Conservation (phyloP, 2,888 invertebrate genomes). For the Cyclophora punctaria region DNA sequence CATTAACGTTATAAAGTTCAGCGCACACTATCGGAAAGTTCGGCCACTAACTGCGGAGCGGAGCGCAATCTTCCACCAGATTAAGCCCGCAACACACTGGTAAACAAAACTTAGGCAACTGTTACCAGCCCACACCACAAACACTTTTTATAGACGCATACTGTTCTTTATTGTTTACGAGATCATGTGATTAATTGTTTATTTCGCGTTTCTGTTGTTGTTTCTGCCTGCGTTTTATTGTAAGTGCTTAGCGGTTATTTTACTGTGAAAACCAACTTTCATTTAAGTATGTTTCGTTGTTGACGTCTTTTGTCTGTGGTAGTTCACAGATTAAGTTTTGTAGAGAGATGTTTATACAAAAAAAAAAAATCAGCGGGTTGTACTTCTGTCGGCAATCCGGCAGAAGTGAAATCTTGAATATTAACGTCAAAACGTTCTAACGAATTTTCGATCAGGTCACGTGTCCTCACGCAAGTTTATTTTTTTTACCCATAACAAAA, state of each 20-base stretch:
- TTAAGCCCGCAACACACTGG: conserved; percentile 25
- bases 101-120: conserved; percentile 30
- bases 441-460: too few species aligned
- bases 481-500: too few species aligned
- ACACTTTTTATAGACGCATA: conserved; percentile 14
- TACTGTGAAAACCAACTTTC: background rate
- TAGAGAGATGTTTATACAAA: too few species aligned
- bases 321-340: too few species aligned
- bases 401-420: too few species aligned
- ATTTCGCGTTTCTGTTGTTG: conserved; percentile 2
- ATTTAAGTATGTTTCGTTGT: background rate
- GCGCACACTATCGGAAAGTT: conserved; percentile 17
- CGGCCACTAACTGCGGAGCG: conserved; percentile 13
- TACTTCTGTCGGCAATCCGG: too few species aligned
- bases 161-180: conserved; percentile 8
- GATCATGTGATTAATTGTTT: conserved; percentile 11
- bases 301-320: conserved; percentile 22
- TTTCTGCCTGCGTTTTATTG: background rate
- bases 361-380: too few species aligned
- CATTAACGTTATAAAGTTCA: conserved; percentile 17
- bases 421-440: too few species aligned
- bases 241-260: background rate
- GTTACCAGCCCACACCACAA: conserved; percentile 12
- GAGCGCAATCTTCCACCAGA: conserved; percentile 33
- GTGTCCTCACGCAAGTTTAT: too few species aligned